Percentiles rank a stretch among this genome's conserved stretches.
These are phyloP conservation scores for Pseudomyrmex sp. DNA, from an alignment of 1,140 invertebrate genomes.

Conservation along the genomic window DNA sequence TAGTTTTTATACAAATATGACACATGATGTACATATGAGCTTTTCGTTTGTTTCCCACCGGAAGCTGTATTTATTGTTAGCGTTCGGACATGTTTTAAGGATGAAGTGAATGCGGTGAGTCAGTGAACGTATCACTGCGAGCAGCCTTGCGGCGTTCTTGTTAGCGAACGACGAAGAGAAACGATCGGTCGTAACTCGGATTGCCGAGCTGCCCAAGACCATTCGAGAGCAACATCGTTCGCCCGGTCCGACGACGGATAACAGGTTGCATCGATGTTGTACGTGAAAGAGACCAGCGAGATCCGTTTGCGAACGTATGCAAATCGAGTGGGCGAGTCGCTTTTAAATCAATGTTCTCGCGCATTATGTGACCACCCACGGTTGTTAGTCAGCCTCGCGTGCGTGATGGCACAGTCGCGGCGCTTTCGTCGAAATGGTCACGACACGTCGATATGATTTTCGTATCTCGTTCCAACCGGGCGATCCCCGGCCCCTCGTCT, in stretches of 20 bases:
- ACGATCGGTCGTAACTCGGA: conserved; percentile 56
- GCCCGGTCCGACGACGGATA: conserved; percentile 39
- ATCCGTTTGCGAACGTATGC: conserved; percentile 52
- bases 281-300: conserved; percentile 21
- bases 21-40: not conserved
- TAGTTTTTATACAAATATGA: not conserved
- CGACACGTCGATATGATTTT: conserved; percentile 35
- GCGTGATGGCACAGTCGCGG: conserved; percentile 15
- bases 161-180: conserved; percentile 55
- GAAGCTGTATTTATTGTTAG: not conserved
- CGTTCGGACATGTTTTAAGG: not conserved
- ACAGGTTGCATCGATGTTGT: conserved; percentile 46
- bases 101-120: conserved; percentile 14
- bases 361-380: conserved; percentile 47
- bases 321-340: conserved; percentile 65
- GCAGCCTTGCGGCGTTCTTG: conserved; percentile 35
- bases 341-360: conserved; percentile 73
- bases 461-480: not conserved
- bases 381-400: not conserved
- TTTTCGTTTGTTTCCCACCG: not conserved
- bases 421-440: conserved; percentile 17
- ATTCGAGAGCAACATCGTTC: conserved; percentile 44
- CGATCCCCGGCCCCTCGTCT: not conserved
- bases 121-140: conserved; percentile 25
- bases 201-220: conserved; percentile 24